A percentile compares a stretch with the other conserved stretches of the same genome.
Evolutionary conservation across 2,113 vertebrate genomes (phyloP).

Genomic region (Bombycilla garrulus): DNA sequence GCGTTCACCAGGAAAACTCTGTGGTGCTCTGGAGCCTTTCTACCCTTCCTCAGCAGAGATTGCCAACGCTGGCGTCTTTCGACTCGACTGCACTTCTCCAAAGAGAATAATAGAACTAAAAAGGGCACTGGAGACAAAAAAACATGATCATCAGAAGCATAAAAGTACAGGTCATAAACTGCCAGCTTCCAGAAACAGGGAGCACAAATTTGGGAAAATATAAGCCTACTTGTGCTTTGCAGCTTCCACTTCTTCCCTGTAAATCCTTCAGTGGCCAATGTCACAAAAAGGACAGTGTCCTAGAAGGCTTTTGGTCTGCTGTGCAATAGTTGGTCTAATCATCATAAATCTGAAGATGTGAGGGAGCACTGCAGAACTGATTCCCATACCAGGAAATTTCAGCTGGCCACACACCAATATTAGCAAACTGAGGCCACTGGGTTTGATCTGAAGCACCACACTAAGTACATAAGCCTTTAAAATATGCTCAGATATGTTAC

Average conservation of each 20-base stretch:
- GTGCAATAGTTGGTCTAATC: neutral
- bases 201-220: neutral
- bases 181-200: neutral
- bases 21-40: neutral
- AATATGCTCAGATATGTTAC: neutral
- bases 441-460: neutral
- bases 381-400: neutral
- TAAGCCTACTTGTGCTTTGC: neutral
- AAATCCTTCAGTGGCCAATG: neutral
- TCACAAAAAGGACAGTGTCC: neutral
- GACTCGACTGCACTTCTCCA: neutral
- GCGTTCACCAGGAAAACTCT: neutral
- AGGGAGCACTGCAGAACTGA: neutral
- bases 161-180: neutral
- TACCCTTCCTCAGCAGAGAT: neutral
- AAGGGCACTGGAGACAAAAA: neutral
- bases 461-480: neutral
- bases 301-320: neutral
- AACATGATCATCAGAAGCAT: neutral
- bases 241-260: neutral
- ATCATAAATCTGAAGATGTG: neutral
- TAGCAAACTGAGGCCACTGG: neutral
- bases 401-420: neutral
- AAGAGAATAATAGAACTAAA: neutral
- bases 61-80: accelerated